Percentiles rank a stretch among this genome's conserved stretches.
phyloP scores from a whole-genome alignment of 30 jellyfish, hydroid and myxozoan genomes.

The Cassiopea xamachana region DNA sequence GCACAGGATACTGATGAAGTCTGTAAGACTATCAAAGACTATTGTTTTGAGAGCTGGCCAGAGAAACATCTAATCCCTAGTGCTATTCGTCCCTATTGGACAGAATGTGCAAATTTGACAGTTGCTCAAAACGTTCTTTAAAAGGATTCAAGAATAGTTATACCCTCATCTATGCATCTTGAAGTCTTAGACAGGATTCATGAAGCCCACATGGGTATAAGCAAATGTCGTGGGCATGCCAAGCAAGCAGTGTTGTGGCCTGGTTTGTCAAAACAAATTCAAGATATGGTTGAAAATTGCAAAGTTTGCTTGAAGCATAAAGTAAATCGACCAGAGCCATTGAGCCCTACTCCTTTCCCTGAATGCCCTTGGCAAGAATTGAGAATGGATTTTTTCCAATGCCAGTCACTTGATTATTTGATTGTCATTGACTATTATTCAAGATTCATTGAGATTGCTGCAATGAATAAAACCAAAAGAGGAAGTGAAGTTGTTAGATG shows the following conservation, averaged over 20 bases:
- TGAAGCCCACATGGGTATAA: constrained; percentile 48
- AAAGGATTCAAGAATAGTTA: constrained; percentile 3
- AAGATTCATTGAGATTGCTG: constrained; percentile 2
- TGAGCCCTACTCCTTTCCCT: constrained; percentile 14
- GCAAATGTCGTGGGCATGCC: constrained; percentile 30
- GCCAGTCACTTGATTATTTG: constrained; percentile 6
- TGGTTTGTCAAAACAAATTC: constrained; percentile 35
- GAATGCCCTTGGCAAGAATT: constrained; percentile 23
- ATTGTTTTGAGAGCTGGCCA: background rate
- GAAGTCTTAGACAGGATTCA: constrained; percentile 43
- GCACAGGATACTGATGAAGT: too few relatives aligned
- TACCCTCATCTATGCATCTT: constrained; percentile 30
- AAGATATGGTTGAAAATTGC: constrained; percentile 27
- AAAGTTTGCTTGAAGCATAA: background rate
- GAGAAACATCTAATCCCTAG: background rate
- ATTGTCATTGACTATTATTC: background rate
- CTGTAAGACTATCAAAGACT: too few relatives aligned
- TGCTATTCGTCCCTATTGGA: too few relatives aligned
- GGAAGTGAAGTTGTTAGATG: constrained; percentile 12
- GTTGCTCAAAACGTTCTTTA: too few relatives aligned
- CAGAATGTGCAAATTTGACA: too few relatives aligned
- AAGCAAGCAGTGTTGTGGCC: constrained; percentile 53
- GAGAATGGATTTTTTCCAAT: constrained; percentile 9
- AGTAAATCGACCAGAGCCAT: background rate
- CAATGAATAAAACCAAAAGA: background rate